Evolutionary conservation across 2,797 vertebrate genomes (phyloP).

Genomic region (Dermochelys coriacea): DNA sequence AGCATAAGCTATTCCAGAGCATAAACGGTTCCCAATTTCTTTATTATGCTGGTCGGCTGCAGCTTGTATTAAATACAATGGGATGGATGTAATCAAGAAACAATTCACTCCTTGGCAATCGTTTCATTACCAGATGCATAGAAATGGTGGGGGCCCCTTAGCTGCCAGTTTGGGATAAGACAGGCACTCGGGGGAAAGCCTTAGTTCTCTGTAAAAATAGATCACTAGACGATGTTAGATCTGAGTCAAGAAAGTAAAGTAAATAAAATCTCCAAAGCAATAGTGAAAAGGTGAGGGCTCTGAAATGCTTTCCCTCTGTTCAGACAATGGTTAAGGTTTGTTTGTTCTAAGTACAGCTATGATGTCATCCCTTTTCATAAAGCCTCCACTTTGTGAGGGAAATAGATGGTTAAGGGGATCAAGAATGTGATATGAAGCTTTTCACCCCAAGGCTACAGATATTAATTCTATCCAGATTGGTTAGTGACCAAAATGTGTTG

Average conservation of each 20-base stretch:
- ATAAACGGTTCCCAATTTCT: constrained; percentile 54
- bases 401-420: background rate
- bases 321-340: background rate
- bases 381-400: constrained; percentile 10
- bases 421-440: background rate
- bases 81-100: constrained; percentile 62
- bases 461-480: background rate
- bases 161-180: background rate
- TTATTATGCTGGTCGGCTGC: constrained; percentile 50
- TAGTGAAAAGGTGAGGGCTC: constrained; percentile 16
- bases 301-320: constrained; percentile 21
- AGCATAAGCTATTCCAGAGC: background rate
- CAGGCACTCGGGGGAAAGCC: constrained; percentile 7
- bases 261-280: constrained; percentile 34
- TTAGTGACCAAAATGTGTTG: background rate
- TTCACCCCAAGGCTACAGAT: background rate
- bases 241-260: constrained; percentile 35
- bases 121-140: constrained; percentile 32
- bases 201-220: background rate
- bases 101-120: constrained; percentile 60
- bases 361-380: background rate
- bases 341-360: background rate
- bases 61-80: constrained; percentile 61
- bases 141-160: constrained; percentile 36
- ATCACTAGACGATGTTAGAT: background rate